Conservation (phyloP, 2,113 vertebrate species). For the Cynoglossus semilaevis region DNA sequence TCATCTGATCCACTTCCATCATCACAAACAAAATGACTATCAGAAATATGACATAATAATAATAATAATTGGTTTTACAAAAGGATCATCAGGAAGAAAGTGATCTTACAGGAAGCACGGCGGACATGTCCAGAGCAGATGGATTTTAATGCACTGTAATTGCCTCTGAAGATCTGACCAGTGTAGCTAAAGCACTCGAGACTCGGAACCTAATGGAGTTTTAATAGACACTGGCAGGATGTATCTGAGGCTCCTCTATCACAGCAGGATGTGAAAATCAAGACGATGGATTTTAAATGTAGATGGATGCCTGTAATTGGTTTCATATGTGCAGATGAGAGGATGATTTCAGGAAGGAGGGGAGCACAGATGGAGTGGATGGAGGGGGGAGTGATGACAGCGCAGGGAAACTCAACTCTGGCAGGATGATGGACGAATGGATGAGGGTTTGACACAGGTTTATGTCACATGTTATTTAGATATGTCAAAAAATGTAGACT, state of each 20-base stretch:
- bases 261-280: conserved; percentile 59
- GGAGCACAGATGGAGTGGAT: conserved; percentile 18
- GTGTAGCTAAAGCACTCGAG: conserved; percentile 13
- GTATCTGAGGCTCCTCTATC: conserved; percentile 47
- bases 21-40: neutral
- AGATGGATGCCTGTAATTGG: conserved; percentile 56
- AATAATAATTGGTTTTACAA: neutral
- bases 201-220: conserved; percentile 55
- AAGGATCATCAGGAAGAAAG: neutral
- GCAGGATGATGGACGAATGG: conserved; percentile 15
- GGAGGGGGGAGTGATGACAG: neutral
- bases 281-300: conserved; percentile 64
- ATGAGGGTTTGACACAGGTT: neutral
- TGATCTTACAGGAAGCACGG: neutral
- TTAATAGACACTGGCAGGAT: conserved; percentile 70
- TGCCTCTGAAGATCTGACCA: conserved; percentile 35
- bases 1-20: too few relatives aligned
- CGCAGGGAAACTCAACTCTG: conserved; percentile 1
- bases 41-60: neutral
- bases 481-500: too few relatives aligned
- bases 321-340: conserved; percentile 35
- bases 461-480: too few relatives aligned
- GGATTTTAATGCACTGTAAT: conserved; percentile 37
- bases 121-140: conserved; percentile 27
- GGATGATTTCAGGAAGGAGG: conserved; percentile 27